Conservation (phyloP, 2,888 invertebrate genomes). For the Xylota segnis region DNA sequence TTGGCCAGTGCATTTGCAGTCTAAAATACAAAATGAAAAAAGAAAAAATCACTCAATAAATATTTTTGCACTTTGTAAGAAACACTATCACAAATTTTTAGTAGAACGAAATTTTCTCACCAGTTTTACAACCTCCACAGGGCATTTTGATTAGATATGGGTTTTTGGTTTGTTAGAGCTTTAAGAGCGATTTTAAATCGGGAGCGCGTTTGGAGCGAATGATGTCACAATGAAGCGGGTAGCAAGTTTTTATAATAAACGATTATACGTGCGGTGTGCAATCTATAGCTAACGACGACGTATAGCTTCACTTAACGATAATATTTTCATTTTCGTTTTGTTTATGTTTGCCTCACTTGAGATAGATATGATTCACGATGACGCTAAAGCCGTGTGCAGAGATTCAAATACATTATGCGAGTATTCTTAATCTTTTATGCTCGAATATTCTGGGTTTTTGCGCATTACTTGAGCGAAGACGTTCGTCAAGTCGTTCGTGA, state of each 20-base stretch:
- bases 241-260: constrained; percentile 59
- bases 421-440: constrained; percentile 5
- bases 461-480: not conserved
- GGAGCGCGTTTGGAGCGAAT: constrained; percentile 53
- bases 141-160: constrained; percentile 63
- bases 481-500: constrained; percentile 27
- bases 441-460: not conserved
- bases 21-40: constrained; percentile 24
- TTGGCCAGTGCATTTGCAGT: constrained; percentile 65
- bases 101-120: constrained; percentile 32
- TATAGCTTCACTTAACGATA: constrained; percentile 21
- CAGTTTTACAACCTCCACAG: constrained; percentile 64
- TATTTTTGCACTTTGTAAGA: not conserved
- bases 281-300: constrained; percentile 17
- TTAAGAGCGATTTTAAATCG: constrained; percentile 21
- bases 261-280: constrained; percentile 67
- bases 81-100: not conserved
- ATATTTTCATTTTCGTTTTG: constrained; percentile 12
- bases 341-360: constrained; percentile 29
- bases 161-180: constrained; percentile 21
- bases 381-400: constrained; percentile 61
- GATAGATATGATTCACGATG: constrained; percentile 62
- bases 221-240: constrained; percentile 61
- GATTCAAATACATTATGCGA: not conserved
- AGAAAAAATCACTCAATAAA: constrained; percentile 2